Percentiles rank a stretch among this genome's conserved stretches.
These are phyloP conservation scores for Drosophila dives DNA, from an alignment of 2,888 invertebrate species.

Conservation along the genomic window DNA sequence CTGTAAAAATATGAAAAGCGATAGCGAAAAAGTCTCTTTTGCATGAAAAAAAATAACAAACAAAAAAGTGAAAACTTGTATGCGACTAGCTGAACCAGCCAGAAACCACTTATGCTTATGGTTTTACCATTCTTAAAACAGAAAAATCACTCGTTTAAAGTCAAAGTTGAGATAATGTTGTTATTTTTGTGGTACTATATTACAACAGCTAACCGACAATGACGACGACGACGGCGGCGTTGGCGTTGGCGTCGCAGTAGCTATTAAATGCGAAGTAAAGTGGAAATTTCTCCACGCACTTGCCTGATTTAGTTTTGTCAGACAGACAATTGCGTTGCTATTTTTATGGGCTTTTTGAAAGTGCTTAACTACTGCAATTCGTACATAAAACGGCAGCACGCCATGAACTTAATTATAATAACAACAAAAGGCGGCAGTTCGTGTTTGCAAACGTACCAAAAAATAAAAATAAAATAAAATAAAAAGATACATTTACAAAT, in stretches of 20 bases:
- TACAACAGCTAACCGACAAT: constrained; percentile 3
- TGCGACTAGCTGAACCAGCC: constrained; percentile 1
- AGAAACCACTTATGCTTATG: constrained; percentile 2
- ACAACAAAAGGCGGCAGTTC: constrained; percentile 42
- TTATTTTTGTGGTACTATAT: constrained; percentile 7
- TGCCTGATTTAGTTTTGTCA: constrained; percentile 62
- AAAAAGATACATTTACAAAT: constrained; percentile 44
- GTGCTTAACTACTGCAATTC: constrained; percentile 43
- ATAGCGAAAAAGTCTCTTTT: constrained; percentile 48
- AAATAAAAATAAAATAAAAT: neutral
- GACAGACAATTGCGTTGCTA: constrained; percentile 63
- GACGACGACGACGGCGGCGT: neutral
- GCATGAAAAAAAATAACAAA: constrained; percentile 25
- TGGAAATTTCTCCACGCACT: constrained; percentile 67
- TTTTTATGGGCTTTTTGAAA: constrained; percentile 68
- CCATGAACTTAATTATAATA: constrained; percentile 71
- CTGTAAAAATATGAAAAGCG: constrained; percentile 58
- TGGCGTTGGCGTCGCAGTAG: neutral
- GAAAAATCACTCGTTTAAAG: constrained; percentile 37
- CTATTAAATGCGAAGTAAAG: constrained; percentile 34
- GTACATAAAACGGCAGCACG: constrained; percentile 52
- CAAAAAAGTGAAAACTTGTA: constrained; percentile 53
- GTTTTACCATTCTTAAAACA: constrained; percentile 39
- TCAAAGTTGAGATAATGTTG: constrained; percentile 31
- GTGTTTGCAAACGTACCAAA: constrained; percentile 39